Base-by-base conservation (phyloP, 2,797 vertebrate species). In the Manis crassicaudata region DNA sequence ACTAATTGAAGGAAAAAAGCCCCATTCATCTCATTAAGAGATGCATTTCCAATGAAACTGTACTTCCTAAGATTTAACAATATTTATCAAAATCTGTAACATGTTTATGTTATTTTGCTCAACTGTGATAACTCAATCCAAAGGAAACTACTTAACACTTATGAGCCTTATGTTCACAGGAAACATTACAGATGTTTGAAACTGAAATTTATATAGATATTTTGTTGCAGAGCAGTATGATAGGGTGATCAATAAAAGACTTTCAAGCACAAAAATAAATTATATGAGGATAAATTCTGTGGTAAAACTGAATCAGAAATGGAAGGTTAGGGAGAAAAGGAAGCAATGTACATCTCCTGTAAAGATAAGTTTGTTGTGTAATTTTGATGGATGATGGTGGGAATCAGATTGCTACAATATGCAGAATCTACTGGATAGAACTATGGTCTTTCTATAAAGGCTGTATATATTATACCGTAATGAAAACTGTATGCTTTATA, bases 41-140 rank as follows among this genome's bases (percentile, higher is more conserved):
- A 95, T 58, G 29, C 43, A 68, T 89, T 96, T 90, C 37, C 87
- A 95, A 72, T 75, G n/a, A 92, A 96, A 88, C 65, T 96, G 50
- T 89, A 90, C 82, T 72, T 97, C 83, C 73, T 95, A 92, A 94
- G 27, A 27, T 93, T 92, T 96, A 96, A 67, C 75, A 94, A 72
- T 89, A 95, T 96, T 97, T 96, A 96, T 97, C 92, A 97, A 97
- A 96, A 97, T 54, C 58, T 77, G 43, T 84, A 97, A 97, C 93
- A 54, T 77, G 92, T 92, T 97, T 97, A 95, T 76, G 76, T 73
- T 96, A 65, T 95, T 96, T 96, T 96, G 88, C 70, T 97, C 88
- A 94, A 62, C 91, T 40, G 20, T 92, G 83, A 94, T 93, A 95
- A 97, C 54, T 96, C 75, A 97, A 90, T 95, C 75, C 80, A 90